Conservation (phyloP, 2,888 invertebrate genomes). For the Athalia cordata region DNA sequence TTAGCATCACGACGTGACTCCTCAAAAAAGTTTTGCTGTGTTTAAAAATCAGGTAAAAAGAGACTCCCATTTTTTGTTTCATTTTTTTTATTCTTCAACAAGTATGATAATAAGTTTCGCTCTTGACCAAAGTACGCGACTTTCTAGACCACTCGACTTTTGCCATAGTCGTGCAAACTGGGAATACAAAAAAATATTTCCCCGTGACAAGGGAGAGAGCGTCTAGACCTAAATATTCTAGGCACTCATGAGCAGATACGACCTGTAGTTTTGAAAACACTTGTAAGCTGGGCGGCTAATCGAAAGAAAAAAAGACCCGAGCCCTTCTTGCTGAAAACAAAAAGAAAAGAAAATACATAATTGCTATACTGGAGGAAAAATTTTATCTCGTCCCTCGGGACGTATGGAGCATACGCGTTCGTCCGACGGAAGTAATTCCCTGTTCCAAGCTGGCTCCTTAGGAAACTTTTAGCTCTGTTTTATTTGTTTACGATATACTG, state of each 20-base stretch:
- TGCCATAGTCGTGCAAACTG: constrained; percentile 1
- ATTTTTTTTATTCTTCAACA: background rate
- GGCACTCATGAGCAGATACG: background rate
- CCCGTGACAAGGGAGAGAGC: constrained; percentile 16
- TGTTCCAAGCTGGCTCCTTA: constrained; percentile 10
- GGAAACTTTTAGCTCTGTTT: background rate
- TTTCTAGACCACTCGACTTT: constrained; percentile 28
- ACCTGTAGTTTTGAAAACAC: background rate
- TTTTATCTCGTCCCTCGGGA: background rate
- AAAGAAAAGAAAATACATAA: background rate
- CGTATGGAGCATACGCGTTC: background rate
- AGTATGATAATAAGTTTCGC: constrained; percentile 30
- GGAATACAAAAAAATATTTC: constrained; percentile 14
- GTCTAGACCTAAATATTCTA: constrained; percentile 3
- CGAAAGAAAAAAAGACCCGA: no score
- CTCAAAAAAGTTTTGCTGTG: no score
- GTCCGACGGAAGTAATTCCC: constrained; percentile 27
- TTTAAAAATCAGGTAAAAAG: no score
- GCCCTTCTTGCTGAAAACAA: background rate
- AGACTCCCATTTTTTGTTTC: no score
- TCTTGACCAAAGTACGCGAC: constrained; percentile 38
- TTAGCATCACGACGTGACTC: background rate
- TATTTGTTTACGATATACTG: constrained; percentile 36
- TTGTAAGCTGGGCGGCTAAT: background rate
- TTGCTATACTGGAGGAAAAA: constrained; percentile 23